A percentile compares a stretch with the other conserved stretches of the same genome.
Conservation (phyloP, 1,140 invertebrate species). For the Lucilia cuprina region DNA sequence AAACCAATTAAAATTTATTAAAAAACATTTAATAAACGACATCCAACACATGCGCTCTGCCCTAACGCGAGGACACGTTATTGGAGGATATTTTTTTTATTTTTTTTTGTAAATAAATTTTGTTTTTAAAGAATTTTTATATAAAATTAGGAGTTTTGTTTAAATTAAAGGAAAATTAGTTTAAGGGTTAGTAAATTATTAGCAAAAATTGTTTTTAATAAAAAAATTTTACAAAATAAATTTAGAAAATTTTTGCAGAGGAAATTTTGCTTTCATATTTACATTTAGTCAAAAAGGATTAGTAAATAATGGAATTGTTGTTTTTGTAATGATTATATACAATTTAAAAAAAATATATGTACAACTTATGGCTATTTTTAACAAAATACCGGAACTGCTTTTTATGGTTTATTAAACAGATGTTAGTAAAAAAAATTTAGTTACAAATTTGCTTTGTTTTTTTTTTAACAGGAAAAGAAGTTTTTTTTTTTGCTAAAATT, state of each 20-base stretch:
- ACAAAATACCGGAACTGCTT: neutral
- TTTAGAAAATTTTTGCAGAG: neutral
- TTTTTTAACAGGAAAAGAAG: neutral
- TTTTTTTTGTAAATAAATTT: neutral
- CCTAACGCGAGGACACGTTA: slow-evolving; percentile 60
- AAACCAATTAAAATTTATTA: slow-evolving; percentile 29
- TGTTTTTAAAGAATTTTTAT: neutral
- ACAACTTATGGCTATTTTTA: neutral
- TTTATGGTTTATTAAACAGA: neutral
- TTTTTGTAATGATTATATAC: slow-evolving; percentile 3
- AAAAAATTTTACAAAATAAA: slow-evolving; percentile 6
- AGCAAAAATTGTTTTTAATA: neutral
- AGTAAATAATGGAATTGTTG: neutral
- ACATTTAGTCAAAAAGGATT: neutral
- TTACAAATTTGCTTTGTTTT: neutral
- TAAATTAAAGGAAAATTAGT: neutral
- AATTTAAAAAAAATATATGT: neutral
- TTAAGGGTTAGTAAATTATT: neutral
- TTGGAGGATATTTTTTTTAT: slow-evolving; percentile 39
- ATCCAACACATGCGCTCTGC: slow-evolving; percentile 64
- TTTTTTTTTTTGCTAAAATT: neutral
- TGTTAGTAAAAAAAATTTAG: slow-evolving; percentile 6
- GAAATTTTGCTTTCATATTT: neutral
- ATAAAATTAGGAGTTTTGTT: neutral
- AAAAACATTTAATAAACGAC: slow-evolving; percentile 44